These are phyloP conservation scores for Chorisops tibialis DNA, from an alignment of 2,888 invertebrate species.

Conservation along the genomic window DNA sequence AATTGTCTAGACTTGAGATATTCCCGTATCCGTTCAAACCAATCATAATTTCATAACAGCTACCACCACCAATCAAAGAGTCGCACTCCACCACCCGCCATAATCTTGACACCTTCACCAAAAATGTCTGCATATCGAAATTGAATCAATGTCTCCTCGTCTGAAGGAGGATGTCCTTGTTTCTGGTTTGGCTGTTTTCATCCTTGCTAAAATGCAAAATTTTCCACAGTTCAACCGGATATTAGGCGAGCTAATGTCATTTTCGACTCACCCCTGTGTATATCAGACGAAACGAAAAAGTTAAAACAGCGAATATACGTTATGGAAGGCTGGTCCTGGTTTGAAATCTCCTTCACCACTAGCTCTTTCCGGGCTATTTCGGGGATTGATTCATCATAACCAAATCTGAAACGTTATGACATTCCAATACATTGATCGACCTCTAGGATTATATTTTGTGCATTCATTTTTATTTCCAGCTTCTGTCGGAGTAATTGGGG, in stretches of 20 bases:
- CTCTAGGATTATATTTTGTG: too few relatives aligned
- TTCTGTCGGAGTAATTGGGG: too few relatives aligned
- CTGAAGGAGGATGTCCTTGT: neutral
- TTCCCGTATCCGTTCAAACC: neutral
- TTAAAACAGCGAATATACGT: too few relatives aligned
- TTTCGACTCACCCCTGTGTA: conserved; percentile 2
- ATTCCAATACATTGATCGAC: too few relatives aligned
- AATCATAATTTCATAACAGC: conserved; percentile 16
- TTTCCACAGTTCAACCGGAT: neutral
- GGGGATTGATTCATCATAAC: too few relatives aligned
- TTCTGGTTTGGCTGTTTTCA: neutral
- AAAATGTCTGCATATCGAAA: conserved; percentile 17
- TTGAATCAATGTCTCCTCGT: conserved; percentile 14
- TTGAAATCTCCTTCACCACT: too few relatives aligned
- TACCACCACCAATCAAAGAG: neutral
- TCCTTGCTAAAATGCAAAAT: conserved; percentile 9
- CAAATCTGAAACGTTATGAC: too few relatives aligned
- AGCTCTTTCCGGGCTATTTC: too few relatives aligned
- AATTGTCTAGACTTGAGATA: too few relatives aligned
- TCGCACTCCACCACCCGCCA: neutral
- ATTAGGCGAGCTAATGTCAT: conserved; percentile 12
- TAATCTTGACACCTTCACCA: neutral
- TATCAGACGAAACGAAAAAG: too few relatives aligned
- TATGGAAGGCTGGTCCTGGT: too few relatives aligned
- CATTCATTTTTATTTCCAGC: too few relatives aligned